Evolutionary conservation across 2,888 invertebrate genomes (phyloP), one percentile per base, ranked within the genome.

Genomic region (Trichogramma dendrolimi): DNA sequence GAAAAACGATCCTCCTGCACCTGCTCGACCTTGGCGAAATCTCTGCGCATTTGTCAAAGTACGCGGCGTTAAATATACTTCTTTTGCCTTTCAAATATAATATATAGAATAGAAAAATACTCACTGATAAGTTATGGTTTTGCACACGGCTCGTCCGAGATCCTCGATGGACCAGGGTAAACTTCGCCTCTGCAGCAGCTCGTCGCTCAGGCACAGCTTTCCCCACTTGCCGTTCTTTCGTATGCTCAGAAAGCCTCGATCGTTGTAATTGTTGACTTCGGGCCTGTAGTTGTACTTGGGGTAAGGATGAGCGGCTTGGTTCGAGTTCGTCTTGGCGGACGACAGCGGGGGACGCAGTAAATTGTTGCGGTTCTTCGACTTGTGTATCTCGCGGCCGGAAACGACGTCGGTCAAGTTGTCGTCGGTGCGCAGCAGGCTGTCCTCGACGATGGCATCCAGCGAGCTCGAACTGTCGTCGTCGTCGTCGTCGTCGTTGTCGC

Each of bases 191-290:
- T 82, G 79, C 4, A 85, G 81, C 0, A 86, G 82, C 66, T 85
- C 83, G 52, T 84, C 81, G 66, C 87, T 86, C 14, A 89, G 83
- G 69, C 91, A 91, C 4, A 91, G 79, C 73, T 89, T 88, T 5
- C 90, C 90, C 91, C 91, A 91, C 54, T 83, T 81, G 0, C 91
- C 91, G 68, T 86, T 85, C 72, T 89, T 88, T 44, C 89, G 81
- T 1, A 91, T 87, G 84, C 89, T 88, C 42, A 91, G 81, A 70
- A 85, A 88, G 40, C 91, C 90, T 83, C 69, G 71, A 41, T 76
- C 73, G 52, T 72, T 74, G 57, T 77, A 79, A 60, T 71, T 73
- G 56, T 77, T 73, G 0, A 76, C 55, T 27, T 79, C 78, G 2
- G 72, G 68, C n/a, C 66, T 67, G n/a, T 57, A 48, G 14, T 63